Conservation (phyloP, 2,888 invertebrate species). For the Oscheius sp. region DNA sequence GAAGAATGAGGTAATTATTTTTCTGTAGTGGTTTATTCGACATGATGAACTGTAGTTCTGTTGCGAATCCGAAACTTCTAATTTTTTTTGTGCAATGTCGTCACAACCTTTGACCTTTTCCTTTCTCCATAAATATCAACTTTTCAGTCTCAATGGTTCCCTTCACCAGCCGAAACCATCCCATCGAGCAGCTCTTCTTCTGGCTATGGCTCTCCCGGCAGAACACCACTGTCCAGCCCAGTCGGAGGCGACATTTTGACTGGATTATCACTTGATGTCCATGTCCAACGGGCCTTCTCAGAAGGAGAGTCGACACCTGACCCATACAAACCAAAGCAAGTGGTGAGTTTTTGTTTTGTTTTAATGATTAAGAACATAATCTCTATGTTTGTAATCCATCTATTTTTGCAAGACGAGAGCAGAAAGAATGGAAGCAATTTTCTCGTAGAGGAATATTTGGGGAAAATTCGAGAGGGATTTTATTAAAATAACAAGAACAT, state of each 20-base stretch:
- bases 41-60: too few species aligned
- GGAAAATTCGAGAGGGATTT: too few species aligned
- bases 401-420: too few species aligned
- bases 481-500: too few species aligned
- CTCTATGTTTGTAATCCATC: too few species aligned
- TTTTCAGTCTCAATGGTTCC: slow-evolving; percentile 28
- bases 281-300: slow-evolving; percentile 47
- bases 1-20: slow-evolving; percentile 26
- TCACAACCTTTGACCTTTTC: neutral
- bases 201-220: slow-evolving; percentile 67
- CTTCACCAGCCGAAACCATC: slow-evolving; percentile 26
- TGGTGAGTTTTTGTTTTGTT: neutral
- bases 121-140: neutral
- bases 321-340: slow-evolving; percentile 19
- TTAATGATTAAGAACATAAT: too few species aligned
- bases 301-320: slow-evolving; percentile 30
- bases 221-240: slow-evolving; percentile 64
- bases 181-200: slow-evolving; percentile 56
- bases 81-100: too few species aligned
- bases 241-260: slow-evolving; percentile 46
- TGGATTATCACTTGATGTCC: slow-evolving; percentile 41
- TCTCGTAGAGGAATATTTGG: too few species aligned
- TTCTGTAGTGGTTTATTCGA: too few species aligned
- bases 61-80: too few species aligned
- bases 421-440: too few species aligned